Base-by-base conservation (phyloP, 2,888 invertebrate genomes). In the Thumatha senex region DNA sequence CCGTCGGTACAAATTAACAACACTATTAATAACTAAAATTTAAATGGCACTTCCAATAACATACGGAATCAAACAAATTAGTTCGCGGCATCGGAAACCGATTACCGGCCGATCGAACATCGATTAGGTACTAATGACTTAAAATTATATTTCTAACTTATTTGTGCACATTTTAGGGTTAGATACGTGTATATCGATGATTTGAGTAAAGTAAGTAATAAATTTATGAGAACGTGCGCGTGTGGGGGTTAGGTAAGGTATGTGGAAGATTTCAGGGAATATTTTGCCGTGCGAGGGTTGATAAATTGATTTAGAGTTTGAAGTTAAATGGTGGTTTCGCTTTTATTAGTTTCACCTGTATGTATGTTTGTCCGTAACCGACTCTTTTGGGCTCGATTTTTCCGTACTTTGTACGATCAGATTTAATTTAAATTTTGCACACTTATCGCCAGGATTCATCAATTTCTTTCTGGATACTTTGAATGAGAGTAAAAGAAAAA, bases 81-180 rank as follows among this genome's bases (percentile, higher is more conserved):
- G 61, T 53, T 40, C 40, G 54, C 64, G 64, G 62, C 77, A 77
- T 77, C 60, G 73, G 72, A 70, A 78, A 78, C 60, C 73, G 73
- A 78, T 76, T 75, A 76, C 54, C 54, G 48, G 34, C 54, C 54
- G 64, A 67, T 63, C 66, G 61, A 44, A 39, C 50, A 33, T 52
- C 67, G 72, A 74, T 76, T 73, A 69, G 52, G 49, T 24, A 46
- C 62, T 74, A 76, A 77, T 72, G 66, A 70, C 44, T 53, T 56
- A 54, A 56, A 70, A 75, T 76, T 75, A 73, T 67, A 70, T 58
- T 54, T 48, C 48, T 10, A 67, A 70, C 49, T 67, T 63, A 34
- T 41, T 36, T 53, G 50, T 52, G 48, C 12, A 40, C 46, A 34
- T 48, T 29, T 24, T 15, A 40, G 41, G 47, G 47, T 51, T 47